Conservation (phyloP, 1,140 invertebrate species). For the Homarus americanus region DNA sequence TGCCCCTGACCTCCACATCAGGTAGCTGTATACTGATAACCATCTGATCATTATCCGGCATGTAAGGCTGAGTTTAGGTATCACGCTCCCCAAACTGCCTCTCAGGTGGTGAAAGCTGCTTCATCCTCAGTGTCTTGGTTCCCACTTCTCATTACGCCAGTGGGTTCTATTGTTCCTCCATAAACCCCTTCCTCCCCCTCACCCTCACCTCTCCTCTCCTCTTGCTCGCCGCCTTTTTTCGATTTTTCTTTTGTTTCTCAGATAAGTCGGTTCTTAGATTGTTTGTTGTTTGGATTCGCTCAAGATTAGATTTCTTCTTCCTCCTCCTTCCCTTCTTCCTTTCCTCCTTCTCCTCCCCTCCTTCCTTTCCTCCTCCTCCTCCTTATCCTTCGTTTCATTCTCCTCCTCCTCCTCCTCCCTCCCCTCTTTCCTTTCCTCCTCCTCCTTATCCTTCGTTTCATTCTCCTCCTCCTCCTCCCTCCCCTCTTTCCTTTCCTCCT, state of each 20-base stretch:
- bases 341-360: neutral
- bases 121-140: neutral
- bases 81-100: neutral
- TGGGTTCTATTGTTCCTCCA: neutral
- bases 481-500: neutral
- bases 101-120: neutral
- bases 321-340: neutral
- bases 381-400: neutral
- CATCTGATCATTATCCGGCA: constrained; percentile 4
- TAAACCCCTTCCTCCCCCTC: neutral
- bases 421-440: neutral
- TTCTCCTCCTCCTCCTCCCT: neutral
- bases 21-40: constrained; percentile 8
- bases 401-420: neutral
- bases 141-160: neutral
- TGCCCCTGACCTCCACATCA: neutral
- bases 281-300: neutral
- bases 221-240: neutral
- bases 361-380: neutral
- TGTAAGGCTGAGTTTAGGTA: neutral
- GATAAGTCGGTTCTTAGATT: neutral
- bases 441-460: neutral
- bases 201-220: too few species aligned
- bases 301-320: too few species aligned
- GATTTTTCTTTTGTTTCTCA: neutral